Conservation (phyloP, 2,797 vertebrate species). For the Labroides dimidiatus region DNA sequence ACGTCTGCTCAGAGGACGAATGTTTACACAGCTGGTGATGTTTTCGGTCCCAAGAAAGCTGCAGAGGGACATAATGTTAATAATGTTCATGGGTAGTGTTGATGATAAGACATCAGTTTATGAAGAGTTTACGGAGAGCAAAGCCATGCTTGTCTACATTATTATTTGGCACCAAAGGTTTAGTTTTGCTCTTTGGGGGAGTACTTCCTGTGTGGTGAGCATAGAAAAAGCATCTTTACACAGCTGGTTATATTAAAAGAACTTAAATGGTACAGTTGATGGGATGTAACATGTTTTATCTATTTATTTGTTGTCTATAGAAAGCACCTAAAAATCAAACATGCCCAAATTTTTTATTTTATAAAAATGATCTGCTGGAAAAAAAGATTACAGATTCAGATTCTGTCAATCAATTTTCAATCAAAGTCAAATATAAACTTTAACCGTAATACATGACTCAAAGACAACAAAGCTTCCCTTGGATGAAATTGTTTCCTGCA, state of each 20-base stretch:
- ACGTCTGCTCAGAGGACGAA: background rate
- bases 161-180: no score
- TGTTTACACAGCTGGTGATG: constrained; percentile 26
- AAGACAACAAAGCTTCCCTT: background rate
- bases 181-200: no score
- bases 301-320: no score
- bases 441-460: background rate
- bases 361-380: no score
- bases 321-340: no score
- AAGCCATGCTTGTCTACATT: no score
- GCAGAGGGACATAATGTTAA: background rate
- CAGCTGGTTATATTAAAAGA: no score
- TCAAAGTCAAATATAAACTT: background rate
- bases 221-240: no score
- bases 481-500: background rate
- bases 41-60: background rate
- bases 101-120: background rate
- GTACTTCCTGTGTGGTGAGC: no score
- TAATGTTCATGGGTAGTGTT: background rate
- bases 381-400: background rate
- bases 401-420: background rate
- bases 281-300: no score
- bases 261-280: no score
- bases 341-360: no score
- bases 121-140: background rate